Conservation (phyloP, 2,888 invertebrate genomes). For the Thumatha senex region DNA sequence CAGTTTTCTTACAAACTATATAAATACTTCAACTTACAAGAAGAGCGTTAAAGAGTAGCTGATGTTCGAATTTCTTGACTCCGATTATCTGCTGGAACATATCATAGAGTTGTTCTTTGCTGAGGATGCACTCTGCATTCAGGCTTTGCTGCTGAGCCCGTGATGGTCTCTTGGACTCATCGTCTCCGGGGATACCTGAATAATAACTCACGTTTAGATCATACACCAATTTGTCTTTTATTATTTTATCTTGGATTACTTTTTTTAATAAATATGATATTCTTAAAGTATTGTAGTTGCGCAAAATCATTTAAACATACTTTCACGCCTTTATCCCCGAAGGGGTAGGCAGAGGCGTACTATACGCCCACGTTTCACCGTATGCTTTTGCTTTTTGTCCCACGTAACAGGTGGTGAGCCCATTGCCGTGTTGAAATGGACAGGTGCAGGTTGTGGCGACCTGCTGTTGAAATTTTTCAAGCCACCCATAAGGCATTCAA, state of each 20-base stretch:
- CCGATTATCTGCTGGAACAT: constrained; percentile 99
- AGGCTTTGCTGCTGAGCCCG: constrained; percentile 94
- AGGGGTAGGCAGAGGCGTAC: too few species aligned
- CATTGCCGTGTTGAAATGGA: too few species aligned
- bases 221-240: background rate
- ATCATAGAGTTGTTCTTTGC: constrained; percentile 99
- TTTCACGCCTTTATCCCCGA: too few species aligned
- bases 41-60: constrained; percentile 98
- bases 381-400: too few species aligned
- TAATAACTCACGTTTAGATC: background rate
- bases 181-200: constrained; percentile 88
- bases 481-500: too few species aligned
- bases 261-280: background rate
- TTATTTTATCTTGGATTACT: background rate
- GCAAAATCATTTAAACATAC: too few species aligned
- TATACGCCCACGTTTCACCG: too few species aligned
- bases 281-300: background rate
- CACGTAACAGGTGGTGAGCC: too few species aligned
- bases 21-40: too few species aligned
- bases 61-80: constrained; percentile 99
- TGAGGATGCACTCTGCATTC: constrained; percentile 96
- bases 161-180: constrained; percentile 93
- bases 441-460: too few species aligned
- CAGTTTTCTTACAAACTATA: background rate
- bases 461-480: too few species aligned